Base-by-base conservation (phyloP, 92 coral and sea anemone species). In the Zoanthus sociatus region DNA sequence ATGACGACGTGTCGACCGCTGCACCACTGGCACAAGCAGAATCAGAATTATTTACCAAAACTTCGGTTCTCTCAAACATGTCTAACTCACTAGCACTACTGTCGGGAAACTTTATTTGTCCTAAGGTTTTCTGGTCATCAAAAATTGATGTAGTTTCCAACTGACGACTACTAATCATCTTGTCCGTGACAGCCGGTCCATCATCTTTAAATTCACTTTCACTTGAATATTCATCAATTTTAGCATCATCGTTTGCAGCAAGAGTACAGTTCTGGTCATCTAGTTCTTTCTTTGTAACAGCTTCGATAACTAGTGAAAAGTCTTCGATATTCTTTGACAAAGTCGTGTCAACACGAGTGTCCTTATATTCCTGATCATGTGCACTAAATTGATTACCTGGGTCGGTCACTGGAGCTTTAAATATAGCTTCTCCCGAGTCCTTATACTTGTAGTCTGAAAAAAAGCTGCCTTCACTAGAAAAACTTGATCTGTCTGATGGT, bases 381-480 rank as follows among this genome's bases (percentile, higher is more conserved):
- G 44, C 31, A 61, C 16, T n/a, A 18, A 44, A 56, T 15, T 64
- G 75, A 63, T 66, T 44, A 5, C 30, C 53, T 12, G 20, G 16
- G 58, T 7, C 20, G 3, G 21, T 46, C 53, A 78, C 6, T 13
- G 60, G 75, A 14, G 31, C 73, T 1, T 66, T 46, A 11, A 53
- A 11, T 13, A 16, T 30, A 9, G 63, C 21, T 9, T 66, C 60
- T n/a, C 66, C 44, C 2, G 74, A 66, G 15, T 21, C 74, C 60
- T 64, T 73, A 75, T 79, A 63, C 44, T 46, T 79, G 18, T 17
- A 79, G 73, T 79, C 84, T 20, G 73, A 79, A 20, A 20, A 64
- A 50, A 12, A n/a, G 75, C 85, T 81, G 26, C 75, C 85, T 11
- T 81, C 85, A 81, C 85, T 81, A 46, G 85, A 81, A 81, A 81